Percentiles rank a stretch among this genome's conserved stretches.
Evolutionary conservation across 2,888 invertebrate species (phyloP).

Genomic region (Abrostola tripartita): DNA sequence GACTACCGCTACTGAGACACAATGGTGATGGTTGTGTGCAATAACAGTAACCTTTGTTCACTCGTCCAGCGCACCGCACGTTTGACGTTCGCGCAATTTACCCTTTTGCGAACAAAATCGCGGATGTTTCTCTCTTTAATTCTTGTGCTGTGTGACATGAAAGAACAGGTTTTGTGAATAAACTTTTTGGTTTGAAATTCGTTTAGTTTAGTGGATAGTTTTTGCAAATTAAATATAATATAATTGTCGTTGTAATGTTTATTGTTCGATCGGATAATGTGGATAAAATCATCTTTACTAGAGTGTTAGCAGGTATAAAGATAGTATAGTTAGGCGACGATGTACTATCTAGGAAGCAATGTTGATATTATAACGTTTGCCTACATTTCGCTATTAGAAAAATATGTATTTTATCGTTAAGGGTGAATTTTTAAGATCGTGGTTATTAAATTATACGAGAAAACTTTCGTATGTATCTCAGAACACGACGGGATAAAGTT

Average conservation of each 20-base stretch:
- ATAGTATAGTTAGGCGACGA: not conserved
- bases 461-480: slow-evolving; percentile 19
- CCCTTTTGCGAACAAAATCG: slow-evolving; percentile 58
- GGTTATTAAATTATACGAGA: slow-evolving; percentile 16
- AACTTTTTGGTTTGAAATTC: not conserved
- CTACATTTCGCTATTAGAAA: slow-evolving; percentile 4
- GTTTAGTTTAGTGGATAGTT: not conserved
- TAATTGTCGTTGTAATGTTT: no score
- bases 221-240: not conserved
- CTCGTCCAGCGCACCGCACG: slow-evolving; percentile 46
- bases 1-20: slow-evolving; percentile 19
- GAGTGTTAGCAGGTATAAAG: no score
- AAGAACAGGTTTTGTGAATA: not conserved
- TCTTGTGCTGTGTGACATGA: slow-evolving; percentile 12
- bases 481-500: slow-evolving; percentile 13
- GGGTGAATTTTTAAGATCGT: slow-evolving; percentile 4
- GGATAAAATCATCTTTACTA: no score
- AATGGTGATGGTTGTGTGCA: slow-evolving; percentile 43
- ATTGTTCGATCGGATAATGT: no score
- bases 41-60: slow-evolving; percentile 64
- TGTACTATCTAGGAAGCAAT: not conserved
- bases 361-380: not conserved
- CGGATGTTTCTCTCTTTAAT: slow-evolving; percentile 45
- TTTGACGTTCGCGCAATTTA: slow-evolving; percentile 71
- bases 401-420: slow-evolving; percentile 17